phyloP scores from a whole-genome alignment of 1,140 invertebrate species.

The Papilio polyxenes region DNA sequence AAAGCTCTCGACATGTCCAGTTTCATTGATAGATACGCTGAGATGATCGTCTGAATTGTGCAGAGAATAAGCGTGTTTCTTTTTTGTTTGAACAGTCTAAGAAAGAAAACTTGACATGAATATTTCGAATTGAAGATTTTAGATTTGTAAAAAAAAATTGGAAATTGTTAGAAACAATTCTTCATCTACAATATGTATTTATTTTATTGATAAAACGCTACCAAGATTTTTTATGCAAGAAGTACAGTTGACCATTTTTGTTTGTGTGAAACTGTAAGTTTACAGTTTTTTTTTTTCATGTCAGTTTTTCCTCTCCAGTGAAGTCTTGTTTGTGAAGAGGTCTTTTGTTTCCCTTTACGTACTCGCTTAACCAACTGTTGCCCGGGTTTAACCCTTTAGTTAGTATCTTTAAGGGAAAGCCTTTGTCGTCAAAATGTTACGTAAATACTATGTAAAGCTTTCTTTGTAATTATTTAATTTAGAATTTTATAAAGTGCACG shows the following conservation, averaged over 20 bases:
- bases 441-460: no score
- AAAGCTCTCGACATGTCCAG: slow-evolving; percentile 1
- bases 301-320: neutral
- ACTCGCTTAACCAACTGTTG: slow-evolving; percentile 21
- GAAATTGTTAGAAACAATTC: neutral
- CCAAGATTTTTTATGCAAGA: neutral
- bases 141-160: neutral
- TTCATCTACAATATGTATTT: neutral
- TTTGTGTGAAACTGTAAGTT: neutral
- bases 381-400: neutral
- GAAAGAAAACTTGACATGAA: neutral
- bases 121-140: neutral
- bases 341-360: neutral
- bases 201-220: neutral
- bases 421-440: neutral
- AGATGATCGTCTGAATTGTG: neutral
- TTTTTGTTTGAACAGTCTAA: neutral
- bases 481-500: no score
- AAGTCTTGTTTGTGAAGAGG: slow-evolving; percentile 1
- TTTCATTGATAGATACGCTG: slow-evolving; percentile 21
- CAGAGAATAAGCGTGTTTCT: slow-evolving; percentile 10
- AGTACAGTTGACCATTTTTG: neutral
- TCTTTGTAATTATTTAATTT: no score
- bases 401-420: neutral
- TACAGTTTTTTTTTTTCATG: slow-evolving; percentile 1